Evolutionary conservation across 2,113 vertebrate species (phyloP).

Genomic region (Sylvietta virens): DNA sequence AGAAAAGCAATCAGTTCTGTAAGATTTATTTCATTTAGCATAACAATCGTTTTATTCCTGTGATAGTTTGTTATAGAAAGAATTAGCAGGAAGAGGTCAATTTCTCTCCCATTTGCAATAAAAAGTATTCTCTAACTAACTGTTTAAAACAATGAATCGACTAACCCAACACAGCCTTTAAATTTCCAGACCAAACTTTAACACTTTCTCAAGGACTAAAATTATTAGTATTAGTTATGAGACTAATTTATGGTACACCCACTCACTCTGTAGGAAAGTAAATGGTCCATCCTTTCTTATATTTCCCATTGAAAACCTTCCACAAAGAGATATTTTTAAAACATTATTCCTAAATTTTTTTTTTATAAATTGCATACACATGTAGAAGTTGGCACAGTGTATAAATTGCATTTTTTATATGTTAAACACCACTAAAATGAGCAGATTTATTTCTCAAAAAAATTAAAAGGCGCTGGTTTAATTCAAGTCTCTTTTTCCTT

Average conservation of each 20-base stretch:
- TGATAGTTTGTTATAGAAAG: background rate
- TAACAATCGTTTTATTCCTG: background rate
- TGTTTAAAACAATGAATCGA: background rate
- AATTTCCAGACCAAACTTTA: background rate
- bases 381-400: background rate
- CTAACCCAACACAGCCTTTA: background rate
- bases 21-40: background rate
- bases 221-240: background rate
- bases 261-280: background rate
- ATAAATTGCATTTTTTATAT: background rate
- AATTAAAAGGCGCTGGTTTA: background rate
- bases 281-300: background rate
- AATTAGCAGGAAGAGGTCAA: background rate
- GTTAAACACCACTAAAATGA: background rate
- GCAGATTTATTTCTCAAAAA: background rate
- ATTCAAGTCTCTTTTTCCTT: background rate
- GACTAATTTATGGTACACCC: background rate
- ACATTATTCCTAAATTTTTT: background rate
- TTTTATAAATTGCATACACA: background rate
- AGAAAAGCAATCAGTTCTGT: background rate
- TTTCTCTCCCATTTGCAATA: background rate
- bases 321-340: background rate
- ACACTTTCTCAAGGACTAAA: background rate
- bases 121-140: background rate
- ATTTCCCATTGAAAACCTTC: background rate